phyloP scores from a whole-genome alignment of 2,113 vertebrate genomes.

The Calidris pugnax region DNA sequence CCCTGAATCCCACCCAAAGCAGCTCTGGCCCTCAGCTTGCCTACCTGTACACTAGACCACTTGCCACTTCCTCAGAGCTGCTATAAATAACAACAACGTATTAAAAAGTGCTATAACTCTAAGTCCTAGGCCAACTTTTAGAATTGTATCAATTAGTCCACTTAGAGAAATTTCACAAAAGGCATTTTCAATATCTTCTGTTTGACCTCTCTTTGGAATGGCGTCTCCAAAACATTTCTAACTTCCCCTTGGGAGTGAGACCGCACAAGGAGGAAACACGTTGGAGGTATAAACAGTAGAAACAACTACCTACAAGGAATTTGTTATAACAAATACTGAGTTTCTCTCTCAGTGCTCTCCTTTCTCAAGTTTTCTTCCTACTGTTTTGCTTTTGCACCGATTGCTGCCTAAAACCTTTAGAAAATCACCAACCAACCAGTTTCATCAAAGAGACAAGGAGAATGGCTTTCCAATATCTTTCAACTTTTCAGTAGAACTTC shows the following conservation, averaged over 20 bases:
- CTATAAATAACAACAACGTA: background rate
- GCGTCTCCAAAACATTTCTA: background rate
- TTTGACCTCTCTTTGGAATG: background rate
- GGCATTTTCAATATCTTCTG: background rate
- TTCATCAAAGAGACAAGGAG: background rate
- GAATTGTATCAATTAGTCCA: background rate
- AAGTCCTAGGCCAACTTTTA: background rate
- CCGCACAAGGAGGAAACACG: background rate
- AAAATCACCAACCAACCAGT: background rate
- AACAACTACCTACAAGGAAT: background rate
- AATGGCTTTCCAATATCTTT: background rate
- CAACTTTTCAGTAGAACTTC: background rate
- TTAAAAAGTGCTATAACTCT: background rate
- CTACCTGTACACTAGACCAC: background rate
- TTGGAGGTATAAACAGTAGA: background rate
- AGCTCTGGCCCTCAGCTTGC: background rate
- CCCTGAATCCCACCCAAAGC: background rate
- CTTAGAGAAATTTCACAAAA: background rate
- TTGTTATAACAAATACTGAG: background rate
- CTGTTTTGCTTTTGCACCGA: background rate
- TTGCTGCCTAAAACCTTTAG: background rate
- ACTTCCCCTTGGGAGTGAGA: background rate
- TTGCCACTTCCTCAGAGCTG: background rate
- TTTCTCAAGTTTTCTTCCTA: background rate
- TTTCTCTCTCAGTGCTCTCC: background rate